Base-by-base conservation (phyloP, 2,797 vertebrate genomes). In the Gallirallus australis region DNA sequence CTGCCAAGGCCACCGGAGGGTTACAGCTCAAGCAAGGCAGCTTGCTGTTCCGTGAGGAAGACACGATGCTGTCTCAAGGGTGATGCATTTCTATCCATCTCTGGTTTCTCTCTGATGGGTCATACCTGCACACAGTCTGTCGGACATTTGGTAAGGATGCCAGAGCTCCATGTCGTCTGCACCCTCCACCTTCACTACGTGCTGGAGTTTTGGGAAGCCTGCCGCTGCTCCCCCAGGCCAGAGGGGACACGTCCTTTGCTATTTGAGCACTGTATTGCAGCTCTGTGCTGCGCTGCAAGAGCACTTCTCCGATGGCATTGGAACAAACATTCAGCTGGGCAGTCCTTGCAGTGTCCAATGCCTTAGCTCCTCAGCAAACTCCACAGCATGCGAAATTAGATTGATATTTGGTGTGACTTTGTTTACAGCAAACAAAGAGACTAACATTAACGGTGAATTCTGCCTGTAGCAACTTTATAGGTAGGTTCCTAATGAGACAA, bases 271-370 rank as follows among this genome's bases (percentile, higher is more conserved):
- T 4, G 12, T 12, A 18, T 16, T 56, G 65, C 23, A 79, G 68
- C 63, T 31, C 11, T 23, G 6, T 2, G 27, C 42, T 47, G 63
- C 27, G 52, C 63, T 42, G 24, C 4, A 3, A 59, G 54, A 85
- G 16, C 17, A 9, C 37, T 45, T 53, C 54, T 84, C 60, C 56
- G 39, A 21, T 30, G 52, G 31, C 31, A 25, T 35, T 4, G 75
- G 57, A 78, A 47, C 40, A 86, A 64, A 52, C 11, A 37, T 4
- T 86, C 37, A 82, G 47, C 37, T 40, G 61, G 53, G 57, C 48
- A 75, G 27, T 53, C n/a, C 66, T 52, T 52, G 73, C 54, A 57
- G 50, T 27, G 18, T 1, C 0, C n/a, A 79, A 72, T 0, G 1
- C 42, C 64, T 60, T 39, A 7, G 2, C 59, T 50, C 27, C 73